Percentiles rank a stretch among this genome's conserved stretches.
phyloP scores from a whole-genome alignment of 2,113 vertebrate genomes.

The Xyrauchen texanus region DNA sequence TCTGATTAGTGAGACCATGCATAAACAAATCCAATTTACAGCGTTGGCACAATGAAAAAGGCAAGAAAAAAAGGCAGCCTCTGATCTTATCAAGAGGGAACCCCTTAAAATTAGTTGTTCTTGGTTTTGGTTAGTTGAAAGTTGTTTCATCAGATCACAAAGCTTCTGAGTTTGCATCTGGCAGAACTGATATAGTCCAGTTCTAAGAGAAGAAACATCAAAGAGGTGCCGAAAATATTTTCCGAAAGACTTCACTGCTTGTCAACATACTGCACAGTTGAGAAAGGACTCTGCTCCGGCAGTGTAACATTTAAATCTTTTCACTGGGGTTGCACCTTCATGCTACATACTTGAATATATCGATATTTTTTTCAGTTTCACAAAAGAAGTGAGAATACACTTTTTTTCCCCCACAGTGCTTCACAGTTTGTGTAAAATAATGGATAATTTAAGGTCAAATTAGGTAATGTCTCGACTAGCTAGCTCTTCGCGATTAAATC shows the following conservation, averaged over 20 bases:
- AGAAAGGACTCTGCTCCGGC: constrained; percentile 15
- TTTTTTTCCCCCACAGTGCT: constrained; percentile 14
- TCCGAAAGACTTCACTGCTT: constrained; percentile 2
- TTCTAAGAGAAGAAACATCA: constrained; percentile 36
- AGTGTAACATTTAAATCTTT: constrained; percentile 30
- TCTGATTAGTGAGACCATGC: constrained; percentile 48
- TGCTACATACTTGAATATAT: constrained; percentile 16
- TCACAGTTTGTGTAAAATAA: constrained; percentile 3
- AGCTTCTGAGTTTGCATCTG: constrained; percentile 46
- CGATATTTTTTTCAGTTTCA: constrained; percentile 14
- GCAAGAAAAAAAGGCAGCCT: constrained; percentile 7
- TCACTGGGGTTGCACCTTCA: constrained; percentile 12
- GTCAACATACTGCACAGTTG: constrained; percentile 16
- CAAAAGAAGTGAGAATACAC: constrained; percentile 7
- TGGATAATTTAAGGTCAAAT: constrained; percentile 25
- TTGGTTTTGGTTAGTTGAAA: constrained; percentile 40
- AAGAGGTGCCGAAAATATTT: constrained; percentile 26
- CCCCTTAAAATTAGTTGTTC: constrained; percentile 36
- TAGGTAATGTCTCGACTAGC: neutral
- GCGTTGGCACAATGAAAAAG: constrained; percentile 24
- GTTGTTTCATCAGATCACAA: constrained; percentile 53
- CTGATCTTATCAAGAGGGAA: constrained; percentile 45
- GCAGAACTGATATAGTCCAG: constrained; percentile 47
- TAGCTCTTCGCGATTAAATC: neutral
- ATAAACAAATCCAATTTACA: constrained; percentile 48